phyloP scores from a whole-genome alignment of 2,888 invertebrate genomes.

The Apodemia mormo region DNA sequence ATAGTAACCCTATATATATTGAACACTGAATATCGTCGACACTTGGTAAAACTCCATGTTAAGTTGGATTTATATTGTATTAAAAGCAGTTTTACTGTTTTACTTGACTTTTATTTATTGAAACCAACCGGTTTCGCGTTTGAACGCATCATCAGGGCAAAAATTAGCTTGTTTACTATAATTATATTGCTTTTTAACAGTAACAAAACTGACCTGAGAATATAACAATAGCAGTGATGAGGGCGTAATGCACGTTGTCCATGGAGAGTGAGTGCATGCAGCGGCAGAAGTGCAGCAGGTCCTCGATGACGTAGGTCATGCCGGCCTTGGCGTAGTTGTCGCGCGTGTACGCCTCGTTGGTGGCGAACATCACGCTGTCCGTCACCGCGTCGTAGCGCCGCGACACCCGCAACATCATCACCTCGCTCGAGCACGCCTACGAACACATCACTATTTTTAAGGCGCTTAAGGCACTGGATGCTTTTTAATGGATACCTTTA shows the following conservation, averaged over 20 bases:
- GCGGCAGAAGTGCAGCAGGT: constrained; percentile 96
- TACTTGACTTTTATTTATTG: too few species aligned
- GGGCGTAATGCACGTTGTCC: constrained; percentile 98
- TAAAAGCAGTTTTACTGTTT: too few species aligned
- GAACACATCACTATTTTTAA: not conserved
- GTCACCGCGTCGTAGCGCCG: constrained; percentile 95
- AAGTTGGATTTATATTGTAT: too few species aligned
- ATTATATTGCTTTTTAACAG: too few species aligned
- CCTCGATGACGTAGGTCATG: constrained; percentile 96
- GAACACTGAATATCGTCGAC: too few species aligned
- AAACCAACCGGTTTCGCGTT: too few species aligned
- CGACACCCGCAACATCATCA: constrained; percentile 98
- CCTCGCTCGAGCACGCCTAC: constrained; percentile 97
- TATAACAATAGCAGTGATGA: constrained; percentile 97
- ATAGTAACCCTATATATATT: too few species aligned
- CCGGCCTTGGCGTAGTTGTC: constrained; percentile 97
- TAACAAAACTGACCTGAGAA: constrained; percentile 89
- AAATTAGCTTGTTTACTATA: too few species aligned
- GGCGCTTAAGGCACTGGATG: not conserved
- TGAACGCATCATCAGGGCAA: too few species aligned
- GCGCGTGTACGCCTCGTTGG: constrained; percentile 96
- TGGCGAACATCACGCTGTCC: constrained; percentile 97
- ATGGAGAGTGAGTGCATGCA: constrained; percentile 97
- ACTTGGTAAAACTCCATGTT: too few species aligned
- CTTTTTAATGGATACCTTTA: too few species aligned